Evolutionary conservation across 2,797 vertebrate genomes (phyloP).

Genomic region (Sebastes alutus): DNA sequence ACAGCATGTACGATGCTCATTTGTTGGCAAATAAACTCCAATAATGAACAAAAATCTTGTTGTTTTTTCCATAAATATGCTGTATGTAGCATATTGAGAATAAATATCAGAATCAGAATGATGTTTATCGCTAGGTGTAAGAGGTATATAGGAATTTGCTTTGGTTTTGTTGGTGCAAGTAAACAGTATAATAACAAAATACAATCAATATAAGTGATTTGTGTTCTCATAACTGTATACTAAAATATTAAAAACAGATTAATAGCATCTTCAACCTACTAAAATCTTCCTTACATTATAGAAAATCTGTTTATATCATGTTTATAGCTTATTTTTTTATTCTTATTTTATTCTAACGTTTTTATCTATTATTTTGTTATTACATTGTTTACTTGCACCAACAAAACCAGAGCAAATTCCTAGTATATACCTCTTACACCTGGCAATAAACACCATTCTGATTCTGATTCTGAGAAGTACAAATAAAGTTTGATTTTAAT

Average conservation of each 20-base stretch:
- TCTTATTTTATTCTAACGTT: too few relatives aligned
- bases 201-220: background rate
- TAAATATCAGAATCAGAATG: background rate
- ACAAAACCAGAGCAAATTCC: too few relatives aligned
- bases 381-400: too few relatives aligned
- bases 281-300: background rate
- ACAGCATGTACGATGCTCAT: background rate
- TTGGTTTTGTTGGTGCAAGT: too few relatives aligned
- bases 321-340: too few relatives aligned
- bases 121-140: too few relatives aligned
- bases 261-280: background rate
- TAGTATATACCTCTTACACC: too few relatives aligned
- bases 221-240: background rate
- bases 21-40: background rate
- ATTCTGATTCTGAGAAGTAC: accelerated
- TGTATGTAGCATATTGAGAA: background rate
- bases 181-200: background rate
- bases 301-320: too few relatives aligned
- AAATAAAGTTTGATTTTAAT: background rate
- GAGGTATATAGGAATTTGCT: too few relatives aligned
- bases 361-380: too few relatives aligned
- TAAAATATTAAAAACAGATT: background rate
- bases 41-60: background rate
- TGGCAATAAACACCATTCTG: too few relatives aligned
- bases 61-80: background rate